These are phyloP conservation scores for Mechanitis messenoides DNA, from an alignment of 2,888 invertebrate genomes.

Conservation along the genomic window DNA sequence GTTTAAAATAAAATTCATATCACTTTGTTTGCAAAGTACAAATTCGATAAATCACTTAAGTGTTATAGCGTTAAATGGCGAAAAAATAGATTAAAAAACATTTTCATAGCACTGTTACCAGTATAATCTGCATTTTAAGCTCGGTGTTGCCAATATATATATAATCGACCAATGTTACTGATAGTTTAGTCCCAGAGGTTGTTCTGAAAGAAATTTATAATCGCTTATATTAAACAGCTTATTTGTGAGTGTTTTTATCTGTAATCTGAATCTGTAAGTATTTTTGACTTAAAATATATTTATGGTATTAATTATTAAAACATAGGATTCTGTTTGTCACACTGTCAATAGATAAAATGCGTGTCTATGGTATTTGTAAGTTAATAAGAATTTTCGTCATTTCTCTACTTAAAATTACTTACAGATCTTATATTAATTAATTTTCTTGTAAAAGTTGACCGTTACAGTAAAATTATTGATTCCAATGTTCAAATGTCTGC, in stretches of 20 bases:
- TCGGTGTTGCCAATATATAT: slow-evolving; percentile 43
- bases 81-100: not conserved
- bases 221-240: slow-evolving; percentile 67
- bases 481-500: too few species aligned
- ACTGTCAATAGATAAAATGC: too few species aligned
- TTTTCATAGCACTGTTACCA: slow-evolving; percentile 1
- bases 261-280: slow-evolving; percentile 50
- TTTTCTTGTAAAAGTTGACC: slow-evolving; percentile 20
- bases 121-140: slow-evolving; percentile 12
- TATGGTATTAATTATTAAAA: not conserved
- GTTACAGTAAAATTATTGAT: too few species aligned
- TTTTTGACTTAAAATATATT: slow-evolving; percentile 33
- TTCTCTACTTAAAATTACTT: slow-evolving; percentile 11
- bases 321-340: too few species aligned
- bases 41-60: slow-evolving; percentile 24
- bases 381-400: too few species aligned
- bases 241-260: slow-evolving; percentile 57
- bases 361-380: too few species aligned
- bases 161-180: slow-evolving; percentile 45
- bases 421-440: slow-evolving; percentile 16
- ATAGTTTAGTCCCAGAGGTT: slow-evolving; percentile 43
- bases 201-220: slow-evolving; percentile 61
- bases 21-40: slow-evolving; percentile 31
- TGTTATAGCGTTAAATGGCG: slow-evolving; percentile 3
- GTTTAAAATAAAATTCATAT: slow-evolving; percentile 3